phyloP scores from a whole-genome alignment of 2,888 invertebrate species.

The Argyresthia goedartella region DNA sequence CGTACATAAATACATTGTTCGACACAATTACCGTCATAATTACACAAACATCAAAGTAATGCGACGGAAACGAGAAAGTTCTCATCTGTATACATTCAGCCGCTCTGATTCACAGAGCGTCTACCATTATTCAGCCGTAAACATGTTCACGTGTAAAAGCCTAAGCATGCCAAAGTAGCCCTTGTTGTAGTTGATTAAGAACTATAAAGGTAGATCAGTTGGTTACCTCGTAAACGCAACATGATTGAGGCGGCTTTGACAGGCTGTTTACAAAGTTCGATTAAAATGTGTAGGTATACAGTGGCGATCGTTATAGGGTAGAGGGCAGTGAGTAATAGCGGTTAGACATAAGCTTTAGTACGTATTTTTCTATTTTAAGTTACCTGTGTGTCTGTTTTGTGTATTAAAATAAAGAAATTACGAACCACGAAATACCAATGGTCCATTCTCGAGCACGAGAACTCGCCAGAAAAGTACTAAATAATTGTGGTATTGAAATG shows the following conservation, averaged over 20 bases:
- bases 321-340: too few relatives aligned
- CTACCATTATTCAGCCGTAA: constrained; percentile 29
- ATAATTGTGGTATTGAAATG: too few relatives aligned
- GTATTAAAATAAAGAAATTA: too few relatives aligned
- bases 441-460: too few relatives aligned
- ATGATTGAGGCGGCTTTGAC: constrained; percentile 42
- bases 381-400: too few relatives aligned
- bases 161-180: constrained; percentile 9
- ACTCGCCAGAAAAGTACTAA: too few relatives aligned
- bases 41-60: neutral
- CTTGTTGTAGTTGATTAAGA: constrained; percentile 7
- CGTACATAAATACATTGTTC: constrained; percentile 1
- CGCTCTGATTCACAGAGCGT: constrained; percentile 32
- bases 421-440: too few relatives aligned
- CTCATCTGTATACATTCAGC: neutral
- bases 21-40: constrained; percentile 2
- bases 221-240: constrained; percentile 1
- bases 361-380: too few relatives aligned
- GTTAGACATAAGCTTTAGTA: too few relatives aligned
- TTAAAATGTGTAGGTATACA: too few relatives aligned
- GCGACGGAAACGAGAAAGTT: neutral
- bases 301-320: too few relatives aligned
- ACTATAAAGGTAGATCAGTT: constrained; percentile 8
- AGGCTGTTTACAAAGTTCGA: constrained; percentile 35
- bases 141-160: constrained; percentile 12